Percentiles rank a stretch among this genome's conserved stretches.
phyloP scores from a whole-genome alignment of 2,888 invertebrate species.

The Autographa gamma region DNA sequence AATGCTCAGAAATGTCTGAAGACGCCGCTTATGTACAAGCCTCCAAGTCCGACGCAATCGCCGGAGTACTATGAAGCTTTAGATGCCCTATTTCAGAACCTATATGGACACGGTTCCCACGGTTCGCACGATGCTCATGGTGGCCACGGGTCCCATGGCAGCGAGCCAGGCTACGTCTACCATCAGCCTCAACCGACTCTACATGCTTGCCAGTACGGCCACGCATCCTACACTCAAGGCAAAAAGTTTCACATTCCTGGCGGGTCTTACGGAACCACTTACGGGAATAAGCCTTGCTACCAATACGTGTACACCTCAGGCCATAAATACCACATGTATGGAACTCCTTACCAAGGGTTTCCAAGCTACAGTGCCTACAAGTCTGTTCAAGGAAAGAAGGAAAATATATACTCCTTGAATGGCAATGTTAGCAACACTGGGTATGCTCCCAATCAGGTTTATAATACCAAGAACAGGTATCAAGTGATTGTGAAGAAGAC shows the following conservation, averaged over 20 bases:
- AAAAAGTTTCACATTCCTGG: conserved; percentile 43
- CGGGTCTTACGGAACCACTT: conserved; percentile 15
- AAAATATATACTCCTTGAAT: conserved; percentile 65
- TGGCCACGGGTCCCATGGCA: conserved; percentile 12
- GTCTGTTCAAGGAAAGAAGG: conserved; percentile 59
- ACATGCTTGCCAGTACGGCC: conserved; percentile 46
- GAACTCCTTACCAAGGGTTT: conserved; percentile 46
- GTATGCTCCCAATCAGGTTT: conserved; percentile 75
- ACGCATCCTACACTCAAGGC: conserved; percentile 45
- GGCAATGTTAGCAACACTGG: conserved; percentile 60
- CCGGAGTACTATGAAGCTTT: conserved; percentile 83
- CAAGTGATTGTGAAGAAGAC: conserved; percentile 79
- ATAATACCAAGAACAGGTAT: conserved; percentile 73
- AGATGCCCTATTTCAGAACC: conserved; percentile 75
- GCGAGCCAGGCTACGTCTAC: conserved; percentile 33
- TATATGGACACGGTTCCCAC: conserved; percentile 65
- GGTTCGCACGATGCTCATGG: conserved; percentile 34
- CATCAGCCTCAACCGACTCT: conserved; percentile 26
- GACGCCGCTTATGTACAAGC: conserved; percentile 80
- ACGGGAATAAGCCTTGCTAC: conserved; percentile 55
- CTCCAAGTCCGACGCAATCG: conserved; percentile 78
- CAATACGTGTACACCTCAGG: conserved; percentile 57
- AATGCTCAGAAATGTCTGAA: conserved; percentile 77
- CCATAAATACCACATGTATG: conserved; percentile 52
- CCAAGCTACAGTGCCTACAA: conserved; percentile 47